These are phyloP conservation scores for Chamaetylas fuelleborni DNA, from an alignment of 2,113 vertebrate species.

Conservation along the genomic window DNA sequence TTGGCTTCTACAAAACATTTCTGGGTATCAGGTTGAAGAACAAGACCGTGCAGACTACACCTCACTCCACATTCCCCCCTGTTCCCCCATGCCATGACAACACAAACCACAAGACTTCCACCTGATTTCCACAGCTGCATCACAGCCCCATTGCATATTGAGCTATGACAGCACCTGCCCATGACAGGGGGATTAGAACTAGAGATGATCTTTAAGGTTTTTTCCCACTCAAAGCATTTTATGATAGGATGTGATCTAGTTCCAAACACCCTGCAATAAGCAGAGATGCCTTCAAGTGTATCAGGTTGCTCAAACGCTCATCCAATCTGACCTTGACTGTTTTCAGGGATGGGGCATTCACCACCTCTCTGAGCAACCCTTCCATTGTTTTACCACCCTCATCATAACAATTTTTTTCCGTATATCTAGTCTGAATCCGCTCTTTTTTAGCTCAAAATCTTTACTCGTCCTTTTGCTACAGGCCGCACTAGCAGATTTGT, in stretches of 20 bases:
- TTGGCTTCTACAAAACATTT: not conserved
- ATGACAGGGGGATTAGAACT: not conserved
- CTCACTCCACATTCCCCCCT: not conserved
- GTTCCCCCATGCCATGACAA: rapidly evolving
- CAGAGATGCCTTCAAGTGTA: not conserved
- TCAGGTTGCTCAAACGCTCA: not conserved
- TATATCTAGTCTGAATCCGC: not conserved
- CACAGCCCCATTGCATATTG: not conserved
- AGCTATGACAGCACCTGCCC: not conserved
- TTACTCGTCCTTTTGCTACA: not conserved
- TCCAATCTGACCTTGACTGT: not conserved
- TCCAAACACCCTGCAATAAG: not conserved
- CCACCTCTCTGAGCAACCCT: not conserved
- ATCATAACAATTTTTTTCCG: not conserved
- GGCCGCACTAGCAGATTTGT: not conserved
- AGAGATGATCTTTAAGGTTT: not conserved
- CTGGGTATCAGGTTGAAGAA: not conserved
- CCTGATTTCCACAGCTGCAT: not conserved
- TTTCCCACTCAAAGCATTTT: not conserved
- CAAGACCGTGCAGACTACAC: not conserved
- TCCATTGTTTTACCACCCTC: not conserved
- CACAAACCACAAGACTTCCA: not conserved
- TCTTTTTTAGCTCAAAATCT: not conserved
- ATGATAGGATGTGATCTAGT: not conserved
- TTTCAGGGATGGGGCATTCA: not conserved